Base-by-base conservation (phyloP, 2,113 vertebrate genomes). In the Dissostichus mawsoni region DNA sequence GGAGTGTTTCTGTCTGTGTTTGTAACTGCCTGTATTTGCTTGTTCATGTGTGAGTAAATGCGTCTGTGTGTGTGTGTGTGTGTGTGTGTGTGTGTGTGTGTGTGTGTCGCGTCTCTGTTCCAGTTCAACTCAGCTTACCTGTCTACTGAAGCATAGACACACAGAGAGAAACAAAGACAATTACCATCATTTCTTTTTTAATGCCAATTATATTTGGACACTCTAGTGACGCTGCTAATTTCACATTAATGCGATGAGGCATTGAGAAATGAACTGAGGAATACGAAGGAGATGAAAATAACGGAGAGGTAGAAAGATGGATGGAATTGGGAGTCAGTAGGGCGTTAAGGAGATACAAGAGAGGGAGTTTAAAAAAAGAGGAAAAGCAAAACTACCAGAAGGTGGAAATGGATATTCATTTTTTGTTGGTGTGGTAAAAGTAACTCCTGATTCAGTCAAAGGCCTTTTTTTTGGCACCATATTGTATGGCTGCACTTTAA, bases 121-220 rank as follows among this genome's bases (percentile, higher is more conserved):
- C 68, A 79, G 71, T 71, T 74, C 56, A 68, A 0, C 44, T 74
- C 74, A 82, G 73, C 59, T 85, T 41, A 85, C 78, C 74, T 76
- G 62, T 69, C 63, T 57, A 66, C 56, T 65, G 73, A 82, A 53
- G 72, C 81, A 66, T 1, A 50, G 65, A 74, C 68, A 58, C 44
- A 41, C 56, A 72, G 17, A 59, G 25, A 58, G 14, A 73, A 72
- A 62, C n/a, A 74, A 25, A 74, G 25, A 70, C 69, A 20, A 4
- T 23, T 69, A 6, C 48, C 23, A 68, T 62, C 25, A 6, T 33
- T 5, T n/a, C 4, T 45, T 63, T 23, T 10, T 33, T 65, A 1
- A 66, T 11, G 53, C 10, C 47, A 33, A 70, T 77, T 72, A 56
- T 20, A 44, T 58, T 4, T 68, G 68, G 51, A 74, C 23, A 51